Base-by-base conservation (phyloP, 2,888 invertebrate genomes). In the Melitaea athalia region DNA sequence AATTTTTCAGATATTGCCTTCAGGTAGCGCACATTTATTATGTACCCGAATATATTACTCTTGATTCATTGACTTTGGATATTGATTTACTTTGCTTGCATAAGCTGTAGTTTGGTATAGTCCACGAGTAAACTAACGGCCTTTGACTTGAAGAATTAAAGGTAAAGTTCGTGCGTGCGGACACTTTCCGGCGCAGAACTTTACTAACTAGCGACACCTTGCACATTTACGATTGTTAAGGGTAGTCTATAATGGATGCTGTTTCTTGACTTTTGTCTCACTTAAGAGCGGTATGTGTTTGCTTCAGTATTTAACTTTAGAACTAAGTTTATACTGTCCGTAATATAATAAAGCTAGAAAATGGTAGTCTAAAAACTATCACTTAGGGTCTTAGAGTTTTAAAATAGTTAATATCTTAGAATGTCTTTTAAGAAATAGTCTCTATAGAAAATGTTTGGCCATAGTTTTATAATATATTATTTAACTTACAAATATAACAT, bases 21-120 rank as follows among this genome's bases (percentile, higher is more conserved):
- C 92, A 92, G 92, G 92, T 92, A 92, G 92, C 88, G 91, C 91
- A 92, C 92, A 92, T 92, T 92, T 92, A 92, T 92, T 92, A 92
- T 92, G 92, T 92, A 92, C 92, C 92, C 92, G 91, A 92, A 92
- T 92, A 92, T 92, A 92, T 92, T 92, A 92, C 91, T 91, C 92
- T 87, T 92, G 92, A 92, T 92, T 92, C 92, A 92, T 92, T 92
- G 92, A 92, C 92, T 92, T 92, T 90, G 84, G 84, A 91, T 92
- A 92, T 92, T 92, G 92, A 92, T 92, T 92, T 92, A 92, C 90
- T 92, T 91, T 91, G 87, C 90, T 89, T 88, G 88, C 91, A 91
- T 89, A 90, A 89, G 87, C 86, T 90, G 85, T 91, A 91, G 90
- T 89, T 85, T 80, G 85, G 78, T 77, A 79, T 83, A 86, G 80